A percentile compares a stretch with the other conserved stretches of the same genome.
Evolutionary conservation across 2,113 vertebrate genomes (phyloP).

Genomic region (Reinhardtius hippoglossoides): DNA sequence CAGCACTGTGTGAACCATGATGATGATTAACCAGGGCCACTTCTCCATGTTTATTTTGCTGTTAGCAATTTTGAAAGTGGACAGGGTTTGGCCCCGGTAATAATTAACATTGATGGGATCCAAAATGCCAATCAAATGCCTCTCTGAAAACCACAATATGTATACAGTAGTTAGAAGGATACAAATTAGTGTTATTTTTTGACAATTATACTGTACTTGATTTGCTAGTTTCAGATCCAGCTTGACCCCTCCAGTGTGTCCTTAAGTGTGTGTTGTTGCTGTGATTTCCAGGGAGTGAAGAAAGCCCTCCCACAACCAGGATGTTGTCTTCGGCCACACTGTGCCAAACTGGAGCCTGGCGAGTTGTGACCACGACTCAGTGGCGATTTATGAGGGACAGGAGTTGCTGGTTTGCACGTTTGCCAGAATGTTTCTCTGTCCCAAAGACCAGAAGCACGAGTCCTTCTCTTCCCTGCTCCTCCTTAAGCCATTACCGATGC

Average conservation of each 20-base stretch:
- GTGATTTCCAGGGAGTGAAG: slow-evolving; percentile 45
- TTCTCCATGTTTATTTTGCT: neutral
- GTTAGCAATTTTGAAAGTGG: neutral
- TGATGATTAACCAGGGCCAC: neutral
- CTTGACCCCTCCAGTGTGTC: neutral
- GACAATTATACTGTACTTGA: no score
- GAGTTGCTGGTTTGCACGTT: slow-evolving; percentile 20
- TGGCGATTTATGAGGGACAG: neutral
- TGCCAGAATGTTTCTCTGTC: neutral
- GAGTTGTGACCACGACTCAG: neutral
- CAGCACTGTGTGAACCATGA: neutral
- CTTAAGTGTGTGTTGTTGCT: slow-evolving; percentile 23
- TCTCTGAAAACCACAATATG: neutral
- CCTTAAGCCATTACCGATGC: slow-evolving; percentile 14
- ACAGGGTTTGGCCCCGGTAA: neutral
- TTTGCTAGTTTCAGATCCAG: no score
- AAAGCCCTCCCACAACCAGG: slow-evolving; percentile 10
- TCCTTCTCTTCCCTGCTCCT: neutral
- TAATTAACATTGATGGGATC: neutral
- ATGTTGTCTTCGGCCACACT: slow-evolving; percentile 53
- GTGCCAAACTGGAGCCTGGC: slow-evolving; percentile 32
- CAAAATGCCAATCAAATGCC: neutral
- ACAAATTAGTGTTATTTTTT: neutral
- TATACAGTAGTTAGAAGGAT: neutral
- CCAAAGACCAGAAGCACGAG: neutral